Percentiles rank a stretch among this genome's conserved stretches.
These are phyloP conservation scores for Parazoanthus swiftii DNA, from an alignment of 92 coral and sea anemone species.

Conservation along the genomic window DNA sequence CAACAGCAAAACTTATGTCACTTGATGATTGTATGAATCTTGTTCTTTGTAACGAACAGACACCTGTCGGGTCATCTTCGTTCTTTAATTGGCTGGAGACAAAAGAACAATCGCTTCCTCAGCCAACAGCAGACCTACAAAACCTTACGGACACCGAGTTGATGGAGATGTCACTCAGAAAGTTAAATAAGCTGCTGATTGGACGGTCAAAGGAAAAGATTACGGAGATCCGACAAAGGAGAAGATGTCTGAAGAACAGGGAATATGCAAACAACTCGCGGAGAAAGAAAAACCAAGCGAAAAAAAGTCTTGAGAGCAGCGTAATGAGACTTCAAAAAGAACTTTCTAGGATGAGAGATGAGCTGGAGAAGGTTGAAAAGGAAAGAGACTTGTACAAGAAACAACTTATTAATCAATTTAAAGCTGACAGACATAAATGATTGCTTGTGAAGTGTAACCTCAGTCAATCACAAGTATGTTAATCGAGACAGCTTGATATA, in stretches of 20 bases:
- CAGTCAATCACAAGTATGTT: too few species aligned
- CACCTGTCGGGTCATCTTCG: background rate
- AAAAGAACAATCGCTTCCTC: background rate
- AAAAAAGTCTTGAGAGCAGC: constrained; percentile 45
- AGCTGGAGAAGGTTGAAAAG: constrained; percentile 42
- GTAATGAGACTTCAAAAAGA: constrained; percentile 54
- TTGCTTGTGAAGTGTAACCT: too few species aligned
- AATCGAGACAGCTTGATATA: too few species aligned
- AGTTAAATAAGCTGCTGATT: constrained; percentile 60
- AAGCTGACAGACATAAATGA: too few species aligned
- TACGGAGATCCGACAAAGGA: constrained; percentile 54
- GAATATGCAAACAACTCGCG: constrained; percentile 81
- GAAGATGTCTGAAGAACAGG: constrained; percentile 86
- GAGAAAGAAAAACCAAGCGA: constrained; percentile 50
- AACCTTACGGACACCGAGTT: constrained; percentile 56
- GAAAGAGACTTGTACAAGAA: constrained; percentile 61
- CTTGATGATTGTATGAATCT: background rate
- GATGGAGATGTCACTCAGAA: constrained; percentile 58
- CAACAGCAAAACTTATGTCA: background rate
- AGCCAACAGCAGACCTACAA: background rate
- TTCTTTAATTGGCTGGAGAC: background rate
- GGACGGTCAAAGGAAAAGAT: constrained; percentile 53
- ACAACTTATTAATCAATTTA: background rate
- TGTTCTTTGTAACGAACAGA: background rate
- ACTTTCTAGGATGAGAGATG: constrained; percentile 46